Percentiles rank a stretch among this genome's conserved stretches.
phyloP scores from a whole-genome alignment of 2,888 invertebrate genomes.

The Horisme vitalbata region DNA sequence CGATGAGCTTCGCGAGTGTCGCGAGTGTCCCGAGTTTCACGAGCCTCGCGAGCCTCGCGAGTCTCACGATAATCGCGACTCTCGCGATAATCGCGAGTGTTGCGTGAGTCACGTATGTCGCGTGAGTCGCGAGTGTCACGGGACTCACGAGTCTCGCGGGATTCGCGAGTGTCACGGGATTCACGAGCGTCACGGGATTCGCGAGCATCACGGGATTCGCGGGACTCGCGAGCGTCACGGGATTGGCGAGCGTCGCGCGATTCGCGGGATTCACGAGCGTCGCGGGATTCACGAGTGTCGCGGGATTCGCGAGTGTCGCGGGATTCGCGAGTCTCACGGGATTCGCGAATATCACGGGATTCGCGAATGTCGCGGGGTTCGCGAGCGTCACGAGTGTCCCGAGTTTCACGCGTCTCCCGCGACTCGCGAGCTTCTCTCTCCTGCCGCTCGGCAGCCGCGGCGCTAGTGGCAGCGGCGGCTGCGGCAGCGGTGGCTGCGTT shows the following conservation, averaged over 20 bases:
- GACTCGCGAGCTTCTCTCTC: conserved; percentile 2
- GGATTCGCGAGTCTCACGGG: conserved; percentile 1
- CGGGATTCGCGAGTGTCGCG: conserved; percentile 1
- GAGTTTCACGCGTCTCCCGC: background rate
- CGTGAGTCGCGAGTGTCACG: background rate
- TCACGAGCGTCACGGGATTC: background rate
- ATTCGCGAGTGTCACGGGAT: background rate
- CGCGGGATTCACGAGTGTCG: conserved; percentile 1
- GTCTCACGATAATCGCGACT: background rate
- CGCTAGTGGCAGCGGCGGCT: background rate
- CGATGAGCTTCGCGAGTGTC: conserved; percentile 3
- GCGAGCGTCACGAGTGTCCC: no score
- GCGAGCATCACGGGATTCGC: background rate
- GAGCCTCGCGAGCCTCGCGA: conserved; percentile 1
- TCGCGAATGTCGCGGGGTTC: background rate
- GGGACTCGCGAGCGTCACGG: background rate
- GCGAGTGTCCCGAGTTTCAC: conserved; percentile 1
- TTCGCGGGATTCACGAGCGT: no score
- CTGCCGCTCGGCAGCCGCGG: background rate
- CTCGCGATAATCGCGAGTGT: background rate
- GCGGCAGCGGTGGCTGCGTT: background rate
- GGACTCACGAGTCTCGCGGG: conserved; percentile 1
- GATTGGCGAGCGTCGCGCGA: conserved; percentile 22
- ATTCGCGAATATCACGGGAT: background rate
- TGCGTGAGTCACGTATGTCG: background rate